phyloP scores from a whole-genome alignment of 2,888 invertebrate species.

The Leptothorax acervorum region DNA sequence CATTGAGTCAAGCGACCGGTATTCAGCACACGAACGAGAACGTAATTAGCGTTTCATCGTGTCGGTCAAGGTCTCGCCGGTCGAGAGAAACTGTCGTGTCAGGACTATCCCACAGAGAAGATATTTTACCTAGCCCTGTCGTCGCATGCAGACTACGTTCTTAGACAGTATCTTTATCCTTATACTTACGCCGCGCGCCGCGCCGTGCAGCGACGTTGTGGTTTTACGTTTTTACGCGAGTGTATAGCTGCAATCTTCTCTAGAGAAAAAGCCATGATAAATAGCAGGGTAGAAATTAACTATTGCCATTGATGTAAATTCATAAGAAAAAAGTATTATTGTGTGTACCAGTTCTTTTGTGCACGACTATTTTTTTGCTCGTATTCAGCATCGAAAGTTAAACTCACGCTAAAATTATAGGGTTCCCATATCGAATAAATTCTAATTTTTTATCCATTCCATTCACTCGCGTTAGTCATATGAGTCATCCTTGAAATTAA shows the following conservation, averaged over 20 bases:
- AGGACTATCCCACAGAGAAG: constrained; percentile 19
- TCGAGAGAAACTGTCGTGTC: constrained; percentile 42
- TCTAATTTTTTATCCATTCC: constrained; percentile 26
- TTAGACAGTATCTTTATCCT: constrained; percentile 22
- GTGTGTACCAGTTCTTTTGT: background rate
- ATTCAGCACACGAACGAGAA: constrained; percentile 46
- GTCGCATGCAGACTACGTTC: constrained; percentile 1
- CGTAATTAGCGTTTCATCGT: constrained; percentile 51
- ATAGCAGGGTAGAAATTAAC: constrained; percentile 3
- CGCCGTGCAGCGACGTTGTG: background rate
- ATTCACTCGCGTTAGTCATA: background rate
- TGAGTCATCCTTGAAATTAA: constrained; percentile 21
- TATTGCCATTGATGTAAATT: background rate
- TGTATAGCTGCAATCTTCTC: background rate
- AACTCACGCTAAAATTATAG: background rate
- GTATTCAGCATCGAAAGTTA: constrained; percentile 4
- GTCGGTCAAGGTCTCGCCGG: constrained; percentile 38
- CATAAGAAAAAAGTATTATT: background rate
- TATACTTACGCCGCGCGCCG: background rate
- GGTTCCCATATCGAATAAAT: constrained; percentile 11
- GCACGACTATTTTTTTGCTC: background rate
- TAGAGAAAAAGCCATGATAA: background rate
- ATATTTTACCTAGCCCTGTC: constrained; percentile 4
- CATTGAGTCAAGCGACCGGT: constrained; percentile 35
- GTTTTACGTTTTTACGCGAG: background rate